These are phyloP conservation scores for Hydrozoanthus gracilis DNA, from an alignment of 92 coral and sea anemone species.

Conservation along the genomic window DNA sequence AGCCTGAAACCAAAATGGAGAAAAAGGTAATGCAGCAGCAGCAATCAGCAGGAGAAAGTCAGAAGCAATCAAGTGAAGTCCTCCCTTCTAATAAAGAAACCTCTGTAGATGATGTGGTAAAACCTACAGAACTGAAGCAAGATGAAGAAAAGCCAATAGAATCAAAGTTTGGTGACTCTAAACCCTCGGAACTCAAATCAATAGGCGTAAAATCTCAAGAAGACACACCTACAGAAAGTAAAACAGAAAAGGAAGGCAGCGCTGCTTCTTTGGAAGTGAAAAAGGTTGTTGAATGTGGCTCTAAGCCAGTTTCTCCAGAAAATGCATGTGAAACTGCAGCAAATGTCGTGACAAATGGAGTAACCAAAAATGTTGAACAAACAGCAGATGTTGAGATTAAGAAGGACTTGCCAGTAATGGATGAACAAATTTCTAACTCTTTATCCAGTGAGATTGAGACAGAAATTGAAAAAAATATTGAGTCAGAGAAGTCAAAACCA, in stretches of 20 bases:
- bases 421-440: background rate
- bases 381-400: background rate
- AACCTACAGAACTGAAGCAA: background rate
- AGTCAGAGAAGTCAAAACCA: background rate
- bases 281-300: background rate
- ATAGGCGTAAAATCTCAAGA: background rate
- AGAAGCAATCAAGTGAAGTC: background rate
- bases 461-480: background rate
- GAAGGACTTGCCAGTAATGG: background rate
- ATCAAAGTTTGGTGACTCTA: background rate
- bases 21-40: background rate
- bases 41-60: background rate
- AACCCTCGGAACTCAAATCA: background rate
- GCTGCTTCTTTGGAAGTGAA: no score
- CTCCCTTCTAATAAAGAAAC: background rate
- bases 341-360: background rate
- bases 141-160: background rate
- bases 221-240: background rate
- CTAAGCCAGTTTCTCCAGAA: slow-evolving; percentile 5
- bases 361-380: background rate
- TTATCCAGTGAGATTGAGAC: slow-evolving; percentile 17
- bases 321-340: background rate
- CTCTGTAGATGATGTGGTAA: background rate
- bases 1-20: background rate
- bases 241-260: background rate